Base-by-base conservation (phyloP, 53 echinoderm and acorn worm species). In the Zoroaster sp. region DNA sequence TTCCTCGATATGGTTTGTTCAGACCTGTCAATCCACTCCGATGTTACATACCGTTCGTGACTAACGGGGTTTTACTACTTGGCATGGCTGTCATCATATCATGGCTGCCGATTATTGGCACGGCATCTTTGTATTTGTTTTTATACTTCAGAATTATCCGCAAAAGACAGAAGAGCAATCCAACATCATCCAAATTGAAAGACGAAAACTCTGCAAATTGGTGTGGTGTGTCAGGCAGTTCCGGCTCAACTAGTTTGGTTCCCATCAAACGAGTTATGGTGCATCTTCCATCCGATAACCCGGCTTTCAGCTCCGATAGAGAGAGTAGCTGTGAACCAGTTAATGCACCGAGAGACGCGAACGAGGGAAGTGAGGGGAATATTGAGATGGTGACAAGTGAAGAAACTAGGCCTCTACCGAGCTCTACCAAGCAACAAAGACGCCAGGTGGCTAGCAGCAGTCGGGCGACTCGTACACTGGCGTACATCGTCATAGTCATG, bases 401-500 rank as follows among this genome's bases (percentile, higher is more conserved):
- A n/a, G n/a, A n/a, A n/a, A n/a, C n/a, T n/a, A 4, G 25, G 13
- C 67, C 68, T 13, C 35, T 66, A 35, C 21, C 11, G 2, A 0
- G 10, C n/a, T 49, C 18, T 70, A 4, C 5, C n/a, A n/a, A 71
- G 1, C 81, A 44, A 25, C 35, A 36, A 51, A 71, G 34, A 40
- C 47, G 85, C 1, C 52, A 35, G 36, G 69, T n/a, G n/a, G n/a
- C 70, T 9, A 85, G 85, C 85, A 85, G 85, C 85, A 69, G 85
- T 23, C 72, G 90, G 28, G 90, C 90, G 13, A 89, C 82, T 18
- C 87, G 87, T 33, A 93, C 87, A 0, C 42, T 93, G 83, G 67
- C 87, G 31, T 90, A 90, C 36, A 93, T 87, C 52, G 74, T 87
- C 38, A 41, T 46, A 14, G 85, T 87, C 11, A 93, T 93, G 93